These are phyloP conservation scores for Andrena bucephala DNA, from an alignment of 2,888 invertebrate genomes.

Conservation along the genomic window DNA sequence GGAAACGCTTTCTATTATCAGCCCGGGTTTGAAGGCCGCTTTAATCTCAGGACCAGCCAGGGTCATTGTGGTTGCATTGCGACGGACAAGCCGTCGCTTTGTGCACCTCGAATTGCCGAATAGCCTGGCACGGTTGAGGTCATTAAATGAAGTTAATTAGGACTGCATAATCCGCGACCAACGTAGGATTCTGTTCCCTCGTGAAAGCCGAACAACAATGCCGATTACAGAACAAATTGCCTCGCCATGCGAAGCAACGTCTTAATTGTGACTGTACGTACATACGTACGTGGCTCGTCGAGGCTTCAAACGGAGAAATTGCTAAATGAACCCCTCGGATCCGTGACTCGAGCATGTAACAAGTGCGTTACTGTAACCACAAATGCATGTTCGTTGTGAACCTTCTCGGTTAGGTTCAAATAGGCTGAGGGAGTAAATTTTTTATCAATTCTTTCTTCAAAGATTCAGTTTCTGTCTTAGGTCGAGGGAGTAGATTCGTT, in stretches of 20 bases:
- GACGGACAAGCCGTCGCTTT: constrained; percentile 54
- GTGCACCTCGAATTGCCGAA: constrained; percentile 55
- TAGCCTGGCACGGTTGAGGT: constrained; percentile 49
- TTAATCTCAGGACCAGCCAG: constrained; percentile 41
- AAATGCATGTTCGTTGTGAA: too few species aligned
- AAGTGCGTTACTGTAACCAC: neutral
- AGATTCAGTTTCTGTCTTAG: too few species aligned
- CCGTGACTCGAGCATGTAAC: neutral
- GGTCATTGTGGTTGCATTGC: constrained; percentile 49
- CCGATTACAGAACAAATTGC: constrained; percentile 54
- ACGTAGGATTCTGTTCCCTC: constrained; percentile 22
- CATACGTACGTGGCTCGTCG: constrained; percentile 5
- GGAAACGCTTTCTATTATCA: constrained; percentile 37
- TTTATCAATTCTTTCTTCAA: too few species aligned
- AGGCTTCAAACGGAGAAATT: constrained; percentile 13
- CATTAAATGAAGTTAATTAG: constrained; percentile 72
- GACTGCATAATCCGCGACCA: constrained; percentile 57
- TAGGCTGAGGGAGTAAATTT: too few species aligned
- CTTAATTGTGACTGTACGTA: constrained; percentile 41
- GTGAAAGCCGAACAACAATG: constrained; percentile 43
- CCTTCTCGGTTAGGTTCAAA: too few species aligned
- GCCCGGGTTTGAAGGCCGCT: constrained; percentile 37
- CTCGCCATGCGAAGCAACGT: constrained; percentile 27
- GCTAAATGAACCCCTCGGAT: constrained; percentile 8
- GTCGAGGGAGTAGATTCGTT: too few species aligned